Percentiles rank a stretch among this genome's conserved stretches.
Evolutionary conservation across 2,888 invertebrate genomes (phyloP).

Genomic region (Pristionchus fissidentatus): DNA sequence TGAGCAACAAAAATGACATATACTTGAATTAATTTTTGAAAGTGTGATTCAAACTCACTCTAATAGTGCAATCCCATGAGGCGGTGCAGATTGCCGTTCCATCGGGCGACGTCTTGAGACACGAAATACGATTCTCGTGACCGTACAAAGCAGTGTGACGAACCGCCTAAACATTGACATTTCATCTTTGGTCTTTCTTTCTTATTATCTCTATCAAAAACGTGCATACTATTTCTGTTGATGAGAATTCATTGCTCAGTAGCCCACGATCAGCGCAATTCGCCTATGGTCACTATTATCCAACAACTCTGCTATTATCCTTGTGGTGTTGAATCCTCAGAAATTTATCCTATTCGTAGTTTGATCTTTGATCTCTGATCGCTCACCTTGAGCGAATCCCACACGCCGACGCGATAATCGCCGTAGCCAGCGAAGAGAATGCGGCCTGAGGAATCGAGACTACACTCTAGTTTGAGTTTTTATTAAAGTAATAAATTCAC

Average conservation of each 20-base stretch:
- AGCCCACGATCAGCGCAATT: too few species aligned
- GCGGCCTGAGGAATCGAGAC: slow-evolving; percentile 81
- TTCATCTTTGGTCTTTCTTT: slow-evolving; percentile 85
- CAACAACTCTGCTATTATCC: too few species aligned
- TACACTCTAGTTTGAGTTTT: neutral
- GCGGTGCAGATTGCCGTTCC: slow-evolving; percentile 97
- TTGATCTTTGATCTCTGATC: neutral
- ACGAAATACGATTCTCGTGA: slow-evolving; percentile 75
- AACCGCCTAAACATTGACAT: slow-evolving; percentile 79
- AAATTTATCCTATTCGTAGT: neutral
- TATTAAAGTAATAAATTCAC: too few species aligned
- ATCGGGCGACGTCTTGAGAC: slow-evolving; percentile 87
- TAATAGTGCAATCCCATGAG: slow-evolving; percentile 93
- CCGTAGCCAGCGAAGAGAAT: slow-evolving; percentile 97
- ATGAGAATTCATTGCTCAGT: too few species aligned
- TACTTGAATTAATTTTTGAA: neutral
- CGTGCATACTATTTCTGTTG: neutral
- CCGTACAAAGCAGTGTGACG: slow-evolving; percentile 74
- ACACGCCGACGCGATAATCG: slow-evolving; percentile 97
- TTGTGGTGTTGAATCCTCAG: neutral
- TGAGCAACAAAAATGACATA: neutral
- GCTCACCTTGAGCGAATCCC: slow-evolving; percentile 92
- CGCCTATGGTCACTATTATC: too few species aligned
- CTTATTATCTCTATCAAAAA: too few species aligned
- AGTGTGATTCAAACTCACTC: slow-evolving; percentile 16